Evolutionary conservation across 2,113 vertebrate genomes (phyloP), one percentile per base, ranked within the genome.

Genomic region (Heterochromis multidens): DNA sequence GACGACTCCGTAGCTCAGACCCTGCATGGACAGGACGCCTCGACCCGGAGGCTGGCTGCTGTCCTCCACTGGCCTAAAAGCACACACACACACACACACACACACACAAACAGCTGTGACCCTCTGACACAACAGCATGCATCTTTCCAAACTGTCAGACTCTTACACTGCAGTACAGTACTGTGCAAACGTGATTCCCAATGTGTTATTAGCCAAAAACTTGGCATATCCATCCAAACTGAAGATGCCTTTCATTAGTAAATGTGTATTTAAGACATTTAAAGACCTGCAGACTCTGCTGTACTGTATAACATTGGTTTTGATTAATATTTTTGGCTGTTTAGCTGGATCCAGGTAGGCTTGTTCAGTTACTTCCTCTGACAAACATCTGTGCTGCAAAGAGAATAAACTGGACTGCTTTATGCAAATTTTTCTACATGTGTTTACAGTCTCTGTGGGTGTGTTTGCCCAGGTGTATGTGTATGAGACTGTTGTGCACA

Each of bases 1-100:
- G 89, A 99, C 99, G 56, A 99, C 98, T 0, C 97, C 97, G 0
- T 99, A 97, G n/a, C 96, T 98, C 89, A 99, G 96, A 12, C 98
- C 99, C 5, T 99, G 98, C 98, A 99, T 99, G 88, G 98, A 99
- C 52, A 99, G 96, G 27, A 99, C 97, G 1, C 99, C 99, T 29
- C 98, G 96, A 5, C 99, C 99, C 0, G 99, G 98, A 0, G 99
- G 99, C 95, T 99, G 98, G 87, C 98, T 99, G 96, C 97, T 98
- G 96, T 99, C 98, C 82, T 99, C 98, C 23, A 98, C 98, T 3
- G 98, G 98, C 95, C 98, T 99, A 90, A 14, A 70, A 37, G 57
- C 7, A 59, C 21, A 57, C 43, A 56, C 2, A 35, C 17, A 49
- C 27, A 72, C 10, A 43, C 17, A 43, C 43, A 52, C 29, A 43